Evolutionary conservation across 2,113 vertebrate genomes (phyloP), one percentile per base, ranked within the genome.

Genomic region (Peromyscus leucopus): DNA sequence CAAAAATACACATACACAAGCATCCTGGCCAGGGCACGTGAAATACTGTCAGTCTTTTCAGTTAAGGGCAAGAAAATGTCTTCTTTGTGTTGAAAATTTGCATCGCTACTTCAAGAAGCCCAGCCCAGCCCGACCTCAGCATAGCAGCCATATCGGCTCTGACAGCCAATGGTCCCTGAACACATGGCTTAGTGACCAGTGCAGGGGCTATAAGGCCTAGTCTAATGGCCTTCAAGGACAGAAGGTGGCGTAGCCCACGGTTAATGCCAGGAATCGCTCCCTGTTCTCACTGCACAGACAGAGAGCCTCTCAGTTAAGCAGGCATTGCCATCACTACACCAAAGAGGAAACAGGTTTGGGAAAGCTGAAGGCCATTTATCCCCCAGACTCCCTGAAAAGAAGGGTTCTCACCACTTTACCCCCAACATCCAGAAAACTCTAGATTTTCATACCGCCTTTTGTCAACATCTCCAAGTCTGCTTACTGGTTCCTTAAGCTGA

Each of bases 1-100:
- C 22, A 46, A 93, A 96, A 94, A 74, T 65, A 94, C 96, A 97
- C 87, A 95, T 0, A 36, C 78, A 75, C 17, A 72, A 90, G 85
- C 61, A 67, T 46, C 17, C 36, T 65, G 46, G 69, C 67, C 48
- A 7, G 87, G 19, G 31, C 63, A 22, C 63, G 39, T 22, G 63
- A 95, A 90, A 96, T n/a, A 36, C 31, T 16, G 65, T 91, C 92
- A 94, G 39, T 46, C 74, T 2, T 78, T 86, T 83, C 57, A 91
- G 90, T 51, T 80, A 67, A 67, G 36, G 63, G 33, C 5, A 76
- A 79, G 83, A 79, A 69, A n/a, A 72, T 61, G 19, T 94, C 88
- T 76, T 65, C 51, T 92, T 95, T 90, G 79, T 94, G 92, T 78
- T 76, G n/a, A 71, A 86, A 8, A 5, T 86, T 55, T 51, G 6